phyloP scores from a whole-genome alignment of 2,888 invertebrate species.

The Chrysodeixis includens region DNA sequence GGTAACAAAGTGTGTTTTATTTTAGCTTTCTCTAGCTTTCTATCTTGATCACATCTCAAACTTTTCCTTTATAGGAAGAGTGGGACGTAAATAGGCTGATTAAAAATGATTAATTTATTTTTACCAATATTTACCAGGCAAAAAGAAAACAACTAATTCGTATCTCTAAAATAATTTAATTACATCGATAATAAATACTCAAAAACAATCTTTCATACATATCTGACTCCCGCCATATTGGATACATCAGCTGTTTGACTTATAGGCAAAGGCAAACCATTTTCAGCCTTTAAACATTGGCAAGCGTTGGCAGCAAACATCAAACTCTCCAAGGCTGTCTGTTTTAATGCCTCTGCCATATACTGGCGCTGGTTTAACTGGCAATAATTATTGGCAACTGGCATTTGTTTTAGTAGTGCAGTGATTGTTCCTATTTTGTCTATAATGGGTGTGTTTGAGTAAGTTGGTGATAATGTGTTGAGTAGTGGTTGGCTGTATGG shows the following conservation, averaged over 20 bases:
- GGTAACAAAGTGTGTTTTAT: no score
- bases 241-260: constrained; percentile 28
- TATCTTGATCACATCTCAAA: no score
- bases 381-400: constrained; percentile 48
- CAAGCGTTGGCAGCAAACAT: constrained; percentile 61
- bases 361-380: constrained; percentile 54
- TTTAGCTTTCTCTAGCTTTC: no score
- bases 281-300: constrained; percentile 32
- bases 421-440: constrained; percentile 61
- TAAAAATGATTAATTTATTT: no score
- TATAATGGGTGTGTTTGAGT: constrained; percentile 48
- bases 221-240: constrained; percentile 41
- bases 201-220: no score
- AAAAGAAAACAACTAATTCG: no score
- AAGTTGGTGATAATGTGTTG: constrained; percentile 36
- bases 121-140: no score
- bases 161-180: no score
- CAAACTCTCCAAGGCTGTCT: constrained; percentile 67
- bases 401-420: constrained; percentile 57
- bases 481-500: constrained; percentile 22
- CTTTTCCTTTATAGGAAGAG: no score
- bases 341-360: constrained; percentile 65
- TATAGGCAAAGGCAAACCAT: constrained; percentile 25
- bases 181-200: constrained; percentile 41
- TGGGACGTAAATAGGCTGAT: no score